phyloP scores from a whole-genome alignment of 2,113 vertebrate species.

The Hemiscyllium ocellatum region DNA sequence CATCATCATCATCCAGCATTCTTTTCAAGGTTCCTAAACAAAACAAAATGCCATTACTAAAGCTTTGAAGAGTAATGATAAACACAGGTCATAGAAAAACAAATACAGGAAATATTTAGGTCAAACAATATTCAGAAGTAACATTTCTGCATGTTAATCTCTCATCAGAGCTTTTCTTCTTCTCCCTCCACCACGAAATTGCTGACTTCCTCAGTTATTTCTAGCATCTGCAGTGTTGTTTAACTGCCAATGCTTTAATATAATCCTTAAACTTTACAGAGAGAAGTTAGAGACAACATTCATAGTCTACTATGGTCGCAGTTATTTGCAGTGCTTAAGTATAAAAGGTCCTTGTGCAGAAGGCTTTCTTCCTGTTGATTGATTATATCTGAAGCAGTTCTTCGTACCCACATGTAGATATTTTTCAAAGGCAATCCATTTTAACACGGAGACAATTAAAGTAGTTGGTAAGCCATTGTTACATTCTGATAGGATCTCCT shows the following conservation, averaged over 20 bases:
- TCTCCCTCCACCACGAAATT: not conserved
- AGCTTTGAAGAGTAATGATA: not conserved
- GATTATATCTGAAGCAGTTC: not conserved
- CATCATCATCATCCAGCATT: constrained; percentile 87
- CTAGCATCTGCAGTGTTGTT: not conserved
- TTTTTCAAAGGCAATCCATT: not conserved
- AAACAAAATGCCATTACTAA: constrained; percentile 39
- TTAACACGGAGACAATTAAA: not conserved
- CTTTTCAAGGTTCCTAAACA: constrained; percentile 81
- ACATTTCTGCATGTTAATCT: not conserved
- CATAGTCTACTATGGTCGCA: not conserved
- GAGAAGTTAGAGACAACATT: not conserved
- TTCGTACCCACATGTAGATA: not conserved
- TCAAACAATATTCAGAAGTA: not conserved
- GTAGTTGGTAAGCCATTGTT: not conserved
- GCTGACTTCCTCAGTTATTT: not conserved
- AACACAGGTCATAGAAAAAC: not conserved
- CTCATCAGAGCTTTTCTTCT: not conserved
- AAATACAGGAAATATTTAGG: not conserved
- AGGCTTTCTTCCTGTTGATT: not conserved
- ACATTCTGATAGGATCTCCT: not conserved
- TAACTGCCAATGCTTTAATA: not conserved
- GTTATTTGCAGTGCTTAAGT: not conserved
- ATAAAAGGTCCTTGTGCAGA: not conserved
- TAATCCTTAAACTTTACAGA: not conserved